Base-by-base conservation (phyloP, 2,113 vertebrate genomes). In the Grallaria varia region DNA sequence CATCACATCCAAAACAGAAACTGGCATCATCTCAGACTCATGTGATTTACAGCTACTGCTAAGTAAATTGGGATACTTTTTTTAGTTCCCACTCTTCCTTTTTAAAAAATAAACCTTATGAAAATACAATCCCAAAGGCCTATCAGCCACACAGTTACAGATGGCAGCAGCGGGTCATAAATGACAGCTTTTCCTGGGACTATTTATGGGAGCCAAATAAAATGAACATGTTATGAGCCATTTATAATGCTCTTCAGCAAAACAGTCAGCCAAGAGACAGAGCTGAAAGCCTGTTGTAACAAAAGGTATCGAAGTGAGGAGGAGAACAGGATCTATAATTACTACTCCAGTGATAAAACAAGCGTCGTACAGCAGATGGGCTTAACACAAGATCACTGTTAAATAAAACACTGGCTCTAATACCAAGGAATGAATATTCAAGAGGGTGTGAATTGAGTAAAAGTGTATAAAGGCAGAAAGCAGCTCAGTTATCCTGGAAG, bases 171-270 rank as follows among this genome's bases (percentile, higher is more conserved):
- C 14, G 85, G 94, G 89, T 95, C 93, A 89, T 93, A 87, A 91
- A 91, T 66, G 69, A 80, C 53, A 86, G 90, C 58, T 95, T 92
- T 86, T 67, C 66, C 31, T 73, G 63, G 50, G 93, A 79, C 91
- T 96, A 92, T 96, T 97, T 96, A 94, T 30, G 80, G 79, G 14
- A 92, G 80, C 74, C 90, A 97, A 95, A 96, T 84, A 88, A 89
- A 31, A 42, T 50, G 35, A 84, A 72, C 79, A 63, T 45, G 71
- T 89, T 67, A 49, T 25, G 87, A 91, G 62, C 91, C 77, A 69
- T 96, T 97, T 96, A 94, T 84, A 97, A 90, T 12, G 76, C 49
- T 92, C 69, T 95, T 76, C 92, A 63, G 84, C 35, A 83, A 73
- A 89, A 84, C 72, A 81, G 83, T 80, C 90, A 85, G 89, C 66